A percentile compares a stretch with the other conserved stretches of the same genome.
Evolutionary conservation across 2,888 invertebrate species (phyloP).

Genomic region (Autographa pulchrina): DNA sequence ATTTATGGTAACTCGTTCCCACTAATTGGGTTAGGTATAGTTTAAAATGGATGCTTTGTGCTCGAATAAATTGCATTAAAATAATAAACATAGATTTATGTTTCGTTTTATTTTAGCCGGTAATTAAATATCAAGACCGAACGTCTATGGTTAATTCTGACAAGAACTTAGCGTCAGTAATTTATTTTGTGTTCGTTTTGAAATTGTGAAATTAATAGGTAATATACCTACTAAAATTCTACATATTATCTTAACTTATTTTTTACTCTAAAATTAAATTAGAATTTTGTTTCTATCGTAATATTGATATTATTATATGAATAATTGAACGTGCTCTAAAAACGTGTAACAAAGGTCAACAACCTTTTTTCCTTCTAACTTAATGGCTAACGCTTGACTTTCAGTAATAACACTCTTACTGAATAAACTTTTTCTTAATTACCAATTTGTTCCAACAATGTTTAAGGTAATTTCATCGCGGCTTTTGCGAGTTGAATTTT

Average conservation of each 20-base stretch:
- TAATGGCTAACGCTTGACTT: constrained; percentile 17
- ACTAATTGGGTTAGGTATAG: constrained; percentile 26
- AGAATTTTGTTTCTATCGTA: no score
- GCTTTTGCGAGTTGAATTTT: constrained; percentile 28
- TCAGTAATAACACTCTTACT: constrained; percentile 19
- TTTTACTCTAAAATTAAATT: no score
- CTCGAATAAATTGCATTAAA: constrained; percentile 31
- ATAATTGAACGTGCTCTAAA: neutral
- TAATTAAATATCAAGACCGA: neutral
- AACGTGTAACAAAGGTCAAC: constrained; percentile 14
- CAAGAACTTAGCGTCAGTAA: no score
- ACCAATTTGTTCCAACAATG: constrained; percentile 31
- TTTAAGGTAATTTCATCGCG: constrained; percentile 24
- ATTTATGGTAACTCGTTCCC: constrained; percentile 35
- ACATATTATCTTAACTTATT: no score
- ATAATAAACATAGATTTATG: neutral
- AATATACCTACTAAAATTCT: no score
- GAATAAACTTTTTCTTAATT: constrained; percentile 23
- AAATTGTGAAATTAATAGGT: no score
- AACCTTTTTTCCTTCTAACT: constrained; percentile 9
- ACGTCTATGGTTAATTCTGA: no score
- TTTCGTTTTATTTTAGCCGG: neutral
- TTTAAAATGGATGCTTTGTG: constrained; percentile 20
- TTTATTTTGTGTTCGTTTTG: no score
- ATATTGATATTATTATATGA: neutral